Conservation (phyloP, 1,140 invertebrate species). For the Panonychus citri region DNA sequence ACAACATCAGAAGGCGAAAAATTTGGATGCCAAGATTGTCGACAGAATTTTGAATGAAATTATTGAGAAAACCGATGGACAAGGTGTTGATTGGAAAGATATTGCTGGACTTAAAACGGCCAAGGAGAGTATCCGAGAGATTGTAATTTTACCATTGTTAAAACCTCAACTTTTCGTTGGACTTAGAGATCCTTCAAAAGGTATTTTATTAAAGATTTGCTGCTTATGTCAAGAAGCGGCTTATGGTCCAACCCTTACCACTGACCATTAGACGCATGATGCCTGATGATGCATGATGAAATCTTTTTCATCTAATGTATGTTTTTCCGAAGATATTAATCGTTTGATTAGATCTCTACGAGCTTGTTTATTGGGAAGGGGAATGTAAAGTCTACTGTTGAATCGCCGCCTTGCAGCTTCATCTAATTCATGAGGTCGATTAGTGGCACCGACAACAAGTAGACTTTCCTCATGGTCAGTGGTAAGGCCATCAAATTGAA, state of each 20-base stretch:
- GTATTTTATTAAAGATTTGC: too few species aligned
- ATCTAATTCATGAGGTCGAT: slow-evolving; percentile 68
- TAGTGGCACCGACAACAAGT: slow-evolving; percentile 90
- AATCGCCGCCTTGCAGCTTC: slow-evolving; percentile 69
- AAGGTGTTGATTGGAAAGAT: slow-evolving; percentile 68
- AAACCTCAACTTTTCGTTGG: slow-evolving; percentile 66
- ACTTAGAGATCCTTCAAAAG: slow-evolving; percentile 63
- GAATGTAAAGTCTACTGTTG: slow-evolving; percentile 80
- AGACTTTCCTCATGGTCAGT: slow-evolving; percentile 62
- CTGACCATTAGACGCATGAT: too few species aligned
- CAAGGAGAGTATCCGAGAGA: slow-evolving; percentile 89
- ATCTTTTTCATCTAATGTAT: slow-evolving; percentile 42
- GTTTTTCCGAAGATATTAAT: slow-evolving; percentile 42
- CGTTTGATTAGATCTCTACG: slow-evolving; percentile 47
- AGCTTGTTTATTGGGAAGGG: slow-evolving; percentile 56
- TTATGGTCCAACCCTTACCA: too few species aligned
- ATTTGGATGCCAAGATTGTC: slow-evolving; percentile 52
- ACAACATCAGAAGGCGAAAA: slow-evolving; percentile 11
- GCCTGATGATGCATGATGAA: slow-evolving; percentile 37
- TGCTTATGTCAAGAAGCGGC: too few species aligned
- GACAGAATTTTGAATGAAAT: slow-evolving; percentile 32
- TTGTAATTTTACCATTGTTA: slow-evolving; percentile 85
- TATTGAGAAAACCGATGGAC: slow-evolving; percentile 32
- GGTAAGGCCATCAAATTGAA: slow-evolving; percentile 79
- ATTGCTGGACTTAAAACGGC: slow-evolving; percentile 48